Conservation (phyloP, 2,888 invertebrate genomes). For the Myathropa florea region DNA sequence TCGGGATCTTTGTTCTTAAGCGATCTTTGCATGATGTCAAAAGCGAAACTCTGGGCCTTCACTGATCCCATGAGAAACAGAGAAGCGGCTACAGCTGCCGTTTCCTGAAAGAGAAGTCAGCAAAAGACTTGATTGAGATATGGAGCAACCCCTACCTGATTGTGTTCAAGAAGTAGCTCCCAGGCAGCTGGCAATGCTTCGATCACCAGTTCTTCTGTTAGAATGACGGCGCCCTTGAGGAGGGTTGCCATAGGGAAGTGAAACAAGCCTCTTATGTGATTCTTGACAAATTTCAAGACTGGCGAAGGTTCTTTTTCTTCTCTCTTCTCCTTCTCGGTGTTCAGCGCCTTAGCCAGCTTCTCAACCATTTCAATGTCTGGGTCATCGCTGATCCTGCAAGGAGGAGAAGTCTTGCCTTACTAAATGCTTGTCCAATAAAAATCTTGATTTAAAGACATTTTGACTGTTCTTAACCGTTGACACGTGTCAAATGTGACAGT, state of each 20-base stretch:
- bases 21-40: constrained; percentile 93
- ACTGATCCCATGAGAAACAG: constrained; percentile 96
- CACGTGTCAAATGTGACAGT: no score
- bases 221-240: constrained; percentile 93
- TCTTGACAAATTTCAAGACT: constrained; percentile 90
- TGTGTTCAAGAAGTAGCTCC: constrained; percentile 96
- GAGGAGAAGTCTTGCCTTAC: background rate
- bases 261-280: constrained; percentile 91
- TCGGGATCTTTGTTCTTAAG: constrained; percentile 92
- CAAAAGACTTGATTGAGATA: no score
- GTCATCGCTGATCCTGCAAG: constrained; percentile 78
- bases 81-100: constrained; percentile 91
- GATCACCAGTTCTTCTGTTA: constrained; percentile 92
- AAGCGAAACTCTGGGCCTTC: constrained; percentile 93
- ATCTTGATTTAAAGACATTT: no score
- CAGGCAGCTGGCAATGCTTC: constrained; percentile 96
- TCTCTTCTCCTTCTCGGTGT: constrained; percentile 80
- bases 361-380: constrained; percentile 79
- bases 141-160: constrained; percentile 78
- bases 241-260: constrained; percentile 93
- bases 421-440: no score
- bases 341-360: constrained; percentile 77
- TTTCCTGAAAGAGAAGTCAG: constrained; percentile 83
- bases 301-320: constrained; percentile 84
- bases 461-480: no score